Evolutionary conservation across 1,140 invertebrate species (phyloP).

Genomic region (Cyclina sinensis): DNA sequence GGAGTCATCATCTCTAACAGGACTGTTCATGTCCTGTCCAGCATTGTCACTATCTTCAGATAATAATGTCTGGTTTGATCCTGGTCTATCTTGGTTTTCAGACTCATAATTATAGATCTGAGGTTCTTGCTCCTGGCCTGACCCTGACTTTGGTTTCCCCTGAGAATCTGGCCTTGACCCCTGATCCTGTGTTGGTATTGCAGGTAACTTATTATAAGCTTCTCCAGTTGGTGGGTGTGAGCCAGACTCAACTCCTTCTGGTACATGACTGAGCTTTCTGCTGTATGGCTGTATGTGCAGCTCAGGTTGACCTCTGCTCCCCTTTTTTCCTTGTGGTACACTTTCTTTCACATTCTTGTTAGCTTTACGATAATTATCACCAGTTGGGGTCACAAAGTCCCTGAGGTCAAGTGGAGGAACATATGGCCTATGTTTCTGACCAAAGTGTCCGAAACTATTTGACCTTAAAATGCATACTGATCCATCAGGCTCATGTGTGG

Average conservation of each 20-base stretch:
- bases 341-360: not conserved
- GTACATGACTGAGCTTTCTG: conserved; percentile 41
- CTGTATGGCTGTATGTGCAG: not conserved
- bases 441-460: conserved; percentile 34
- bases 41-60: not conserved
- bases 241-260: conserved; percentile 1
- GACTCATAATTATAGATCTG: conserved; percentile 8
- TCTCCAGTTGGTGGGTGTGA: not conserved
- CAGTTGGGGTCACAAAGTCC: conserved; percentile 30
- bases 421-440: conserved; percentile 26
- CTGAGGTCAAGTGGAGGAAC: conserved; percentile 71
- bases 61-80: not conserved
- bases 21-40: not conserved
- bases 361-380: not conserved
- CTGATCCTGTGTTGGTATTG: not conserved
- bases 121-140: not conserved
- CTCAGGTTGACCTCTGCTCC: not conserved
- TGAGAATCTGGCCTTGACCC: not conserved
- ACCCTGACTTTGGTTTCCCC: conserved; percentile 7
- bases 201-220: not conserved
- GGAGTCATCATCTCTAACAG: not conserved
- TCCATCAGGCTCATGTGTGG: conserved; percentile 51
- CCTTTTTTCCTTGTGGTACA: not conserved
- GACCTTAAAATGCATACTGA: conserved; percentile 39
- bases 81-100: not conserved